Evolutionary conservation across 2,797 vertebrate genomes (phyloP), one percentile per base, ranked within the genome.

Genomic region (Tarsius wallacei): DNA sequence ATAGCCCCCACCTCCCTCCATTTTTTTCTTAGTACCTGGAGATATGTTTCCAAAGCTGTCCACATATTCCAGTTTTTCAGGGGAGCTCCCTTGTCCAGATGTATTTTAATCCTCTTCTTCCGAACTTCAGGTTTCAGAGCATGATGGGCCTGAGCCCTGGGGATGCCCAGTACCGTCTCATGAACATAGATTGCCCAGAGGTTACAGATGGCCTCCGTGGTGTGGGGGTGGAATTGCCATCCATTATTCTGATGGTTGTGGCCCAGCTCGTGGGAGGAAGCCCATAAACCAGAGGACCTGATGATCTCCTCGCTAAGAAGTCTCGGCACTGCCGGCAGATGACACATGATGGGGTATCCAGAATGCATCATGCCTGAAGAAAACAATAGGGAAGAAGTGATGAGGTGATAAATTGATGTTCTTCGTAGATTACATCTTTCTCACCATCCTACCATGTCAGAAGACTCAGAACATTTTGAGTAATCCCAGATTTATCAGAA

Each of bases 161-260:
- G 66, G 59, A 99, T 87, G 0, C 98, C 98, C 68, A 99, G 98
- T 91, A 99, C 99, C 0, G 97, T 97, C 94, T 99, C 99, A 13
- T 99, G 98, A 81, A 99, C 98, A 31, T 99, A 99, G 96, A 99
- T 98, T 7, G 99, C 99, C 99, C 99, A 99, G 94, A 99, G 98
- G 98, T 99, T 99, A 98, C 99, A 99, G 1, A 99, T 99, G 13
- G 99, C 98, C 98, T 99, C 99, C 99, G 88, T 99, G 97, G 42
- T 42, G 42, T 42, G 42, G 42, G 42, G 42, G 4, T 95, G 98
- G 91, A 99, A 99, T 96, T 99, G 99, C 99, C 99, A 99, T 83
- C 95, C 98, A 7, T 70, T 12, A 81, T 98, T 98, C 97, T 99
- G 99, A 73, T 99, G 99, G 96, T 99, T 99, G 98, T 99, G 99